A percentile compares a stretch with the other conserved stretches of the same genome.
phyloP scores from a whole-genome alignment of 2,113 vertebrate genomes.

The Lota lota region DNA sequence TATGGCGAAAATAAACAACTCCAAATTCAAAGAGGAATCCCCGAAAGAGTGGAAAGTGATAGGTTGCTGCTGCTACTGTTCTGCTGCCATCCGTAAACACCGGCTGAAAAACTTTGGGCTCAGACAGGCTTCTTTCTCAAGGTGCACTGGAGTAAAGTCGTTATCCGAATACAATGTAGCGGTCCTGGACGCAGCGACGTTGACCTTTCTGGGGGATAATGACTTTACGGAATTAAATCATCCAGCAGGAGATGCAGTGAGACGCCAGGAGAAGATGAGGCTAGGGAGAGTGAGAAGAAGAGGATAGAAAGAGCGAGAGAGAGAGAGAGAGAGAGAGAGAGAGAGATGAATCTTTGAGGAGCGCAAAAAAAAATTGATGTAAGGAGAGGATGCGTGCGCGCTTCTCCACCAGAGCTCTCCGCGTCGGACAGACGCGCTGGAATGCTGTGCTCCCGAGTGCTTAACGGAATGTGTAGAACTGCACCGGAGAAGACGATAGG shows the following conservation, averaged over 20 bases:
- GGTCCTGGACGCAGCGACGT: conserved; percentile 43
- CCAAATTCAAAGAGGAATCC: no score
- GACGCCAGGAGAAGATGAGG: conserved; percentile 25
- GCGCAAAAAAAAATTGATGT: conserved; percentile 11
- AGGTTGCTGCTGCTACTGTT: no score
- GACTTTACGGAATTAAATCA: conserved; percentile 67
- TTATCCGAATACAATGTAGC: conserved; percentile 43
- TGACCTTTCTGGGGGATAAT: conserved; percentile 44
- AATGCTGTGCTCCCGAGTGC: conserved; percentile 46
- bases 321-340: background rate
- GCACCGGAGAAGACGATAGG: conserved; percentile 15
- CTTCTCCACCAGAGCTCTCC: conserved; percentile 16
- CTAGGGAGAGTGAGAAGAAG: background rate
- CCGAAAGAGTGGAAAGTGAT: no score
- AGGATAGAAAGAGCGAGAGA: background rate
- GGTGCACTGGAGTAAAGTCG: background rate
- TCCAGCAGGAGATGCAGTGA: conserved; percentile 43
- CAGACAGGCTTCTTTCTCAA: no score
- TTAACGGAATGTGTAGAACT: conserved; percentile 10
- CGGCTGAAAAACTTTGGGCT: no score
- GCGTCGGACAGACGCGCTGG: conserved; percentile 37
- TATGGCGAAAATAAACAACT: conserved; percentile 2
- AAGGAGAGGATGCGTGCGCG: conserved; percentile 34
- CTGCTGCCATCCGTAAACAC: background rate
- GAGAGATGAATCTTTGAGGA: conserved; percentile 26